Conservation (phyloP, 2,113 vertebrate species). For the Mystacornis crossleyi region DNA sequence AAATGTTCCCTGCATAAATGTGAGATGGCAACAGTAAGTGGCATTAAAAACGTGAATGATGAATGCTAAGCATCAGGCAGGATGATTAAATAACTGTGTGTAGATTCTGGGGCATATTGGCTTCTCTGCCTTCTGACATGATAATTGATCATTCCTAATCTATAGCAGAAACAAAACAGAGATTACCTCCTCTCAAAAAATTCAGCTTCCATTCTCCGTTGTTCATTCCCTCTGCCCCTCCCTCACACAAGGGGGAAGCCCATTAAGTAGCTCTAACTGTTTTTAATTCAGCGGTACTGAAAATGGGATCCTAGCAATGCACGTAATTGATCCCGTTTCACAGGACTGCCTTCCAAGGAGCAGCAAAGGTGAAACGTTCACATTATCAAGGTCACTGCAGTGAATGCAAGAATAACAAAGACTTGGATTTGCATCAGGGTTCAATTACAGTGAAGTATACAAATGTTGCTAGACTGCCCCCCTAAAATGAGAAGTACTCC, state of each 20-base stretch:
- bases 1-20: conserved; percentile 3
- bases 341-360: background rate
- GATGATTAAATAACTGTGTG: conserved; percentile 22
- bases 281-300: conserved; percentile 15
- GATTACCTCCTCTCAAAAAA: conserved; percentile 1
- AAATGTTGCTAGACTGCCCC: background rate
- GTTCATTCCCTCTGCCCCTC: background rate
- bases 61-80: background rate
- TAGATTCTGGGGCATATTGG: conserved; percentile 11
- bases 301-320: background rate
- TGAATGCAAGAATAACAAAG: background rate
- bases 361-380: background rate
- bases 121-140: background rate
- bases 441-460: background rate
- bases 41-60: conserved; percentile 24
- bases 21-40: background rate
- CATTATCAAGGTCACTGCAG: background rate
- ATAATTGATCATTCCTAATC: conserved; percentile 1
- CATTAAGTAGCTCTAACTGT: background rate
- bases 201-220: background rate
- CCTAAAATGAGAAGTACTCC: background rate
- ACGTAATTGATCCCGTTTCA: background rate
- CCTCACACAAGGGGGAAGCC: background rate
- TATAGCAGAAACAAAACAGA: conserved; percentile 21
- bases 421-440: background rate